Base-by-base conservation (phyloP, 1,140 invertebrate genomes). In the Formica selysi region DNA sequence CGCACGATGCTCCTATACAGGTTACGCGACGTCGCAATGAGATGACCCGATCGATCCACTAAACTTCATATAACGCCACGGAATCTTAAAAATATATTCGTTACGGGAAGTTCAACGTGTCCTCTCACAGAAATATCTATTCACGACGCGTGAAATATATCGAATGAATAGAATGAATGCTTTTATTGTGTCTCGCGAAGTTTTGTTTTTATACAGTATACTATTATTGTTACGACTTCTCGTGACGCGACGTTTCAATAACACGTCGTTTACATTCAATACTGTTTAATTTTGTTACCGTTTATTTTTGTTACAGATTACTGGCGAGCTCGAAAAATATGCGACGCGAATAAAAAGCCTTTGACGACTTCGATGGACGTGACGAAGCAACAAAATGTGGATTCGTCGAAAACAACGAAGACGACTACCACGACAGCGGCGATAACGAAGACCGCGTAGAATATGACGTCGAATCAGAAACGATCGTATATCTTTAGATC, bases 261-360 rank as follows among this genome's bases (percentile, higher is more conserved):
- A 44, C 68, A 29, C 7, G 16, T 73, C 19, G 10, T 32, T 73
- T 19, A 73, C 19, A 13, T 26, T 36, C 36, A 57, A 57, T 38
- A 10, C 11, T 3, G 32, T 87, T 87, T 54, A 11, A 88, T 32
- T 32, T 32, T 32, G 32, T 32, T 32, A 32, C 1, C 32, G 3
- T 32, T 32, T 32, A 81, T 81, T 86, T 44, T 89, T 90, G 41
- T 94, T 94, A 51, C 94, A 95, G 94, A 95, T 89, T 94, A 93
- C 41, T 95, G 94, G 94, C 92, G 93, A 76, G 87, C 92, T 59
- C 91, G 94, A 32, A 95, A 95, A 83, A 76, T 88, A 6, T 88
- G 89, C 78, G 94, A 95, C 4, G 74, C 85, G 4, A 89, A 85
- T 19, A 95, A 94, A 86, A 95, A 94, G 22, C 91, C 91, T 8